Conservation (phyloP, 2,888 invertebrate species). For the Malacosoma neustria region DNA sequence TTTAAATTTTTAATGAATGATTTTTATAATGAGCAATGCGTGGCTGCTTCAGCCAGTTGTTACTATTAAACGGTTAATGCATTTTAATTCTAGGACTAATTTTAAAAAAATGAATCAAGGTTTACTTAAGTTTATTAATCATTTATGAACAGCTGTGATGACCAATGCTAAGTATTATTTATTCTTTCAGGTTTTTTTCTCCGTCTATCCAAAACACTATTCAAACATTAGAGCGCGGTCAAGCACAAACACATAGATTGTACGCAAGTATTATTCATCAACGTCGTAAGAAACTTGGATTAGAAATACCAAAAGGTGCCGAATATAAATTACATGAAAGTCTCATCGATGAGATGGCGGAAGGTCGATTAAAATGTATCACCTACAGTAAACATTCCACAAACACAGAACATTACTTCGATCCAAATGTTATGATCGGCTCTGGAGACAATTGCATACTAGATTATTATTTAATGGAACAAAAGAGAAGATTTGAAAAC, state of each 20-base stretch:
- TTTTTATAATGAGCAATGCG: too few species aligned
- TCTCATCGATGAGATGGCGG: constrained; percentile 44
- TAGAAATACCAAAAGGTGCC: constrained; percentile 39
- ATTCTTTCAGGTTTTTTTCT: constrained; percentile 71
- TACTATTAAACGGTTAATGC: not conserved
- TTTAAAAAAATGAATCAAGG: too few species aligned
- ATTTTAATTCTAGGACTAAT: too few species aligned
- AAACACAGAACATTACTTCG: constrained; percentile 50
- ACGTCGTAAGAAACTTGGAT: constrained; percentile 48
- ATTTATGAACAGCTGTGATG: too few species aligned
- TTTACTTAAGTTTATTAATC: too few species aligned
- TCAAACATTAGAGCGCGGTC: constrained; percentile 79
- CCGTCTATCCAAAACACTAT: constrained; percentile 79
- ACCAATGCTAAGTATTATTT: too few species aligned
- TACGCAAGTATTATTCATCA: constrained; percentile 80
- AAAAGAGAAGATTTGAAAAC: constrained; percentile 58
- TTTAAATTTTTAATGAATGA: too few species aligned
- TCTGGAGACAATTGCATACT: constrained; percentile 73
- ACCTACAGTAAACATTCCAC: constrained; percentile 51
- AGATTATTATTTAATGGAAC: constrained; percentile 79
- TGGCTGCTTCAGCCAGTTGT: too few species aligned
- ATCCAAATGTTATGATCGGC: constrained; percentile 46
- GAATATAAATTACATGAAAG: constrained; percentile 36
- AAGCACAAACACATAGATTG: constrained; percentile 80
- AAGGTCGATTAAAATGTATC: constrained; percentile 57